Percentiles rank a stretch among this genome's conserved stretches.
These are phyloP conservation scores for Lasioglossum pauxillum DNA, from an alignment of 2,888 invertebrate species.

Conservation along the genomic window DNA sequence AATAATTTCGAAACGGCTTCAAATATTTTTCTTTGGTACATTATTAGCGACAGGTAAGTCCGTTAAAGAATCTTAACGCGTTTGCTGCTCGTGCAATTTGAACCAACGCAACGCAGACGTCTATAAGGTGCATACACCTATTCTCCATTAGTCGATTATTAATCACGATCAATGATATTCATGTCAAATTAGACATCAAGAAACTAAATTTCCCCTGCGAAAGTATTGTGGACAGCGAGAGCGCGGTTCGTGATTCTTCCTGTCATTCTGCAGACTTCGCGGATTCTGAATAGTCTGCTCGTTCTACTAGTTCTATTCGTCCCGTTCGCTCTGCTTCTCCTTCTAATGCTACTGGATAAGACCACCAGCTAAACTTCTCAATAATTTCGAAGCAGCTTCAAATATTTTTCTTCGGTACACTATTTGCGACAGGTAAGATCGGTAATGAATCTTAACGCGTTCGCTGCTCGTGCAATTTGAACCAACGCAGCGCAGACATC, in stretches of 20 bases:
- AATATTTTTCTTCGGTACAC: not conserved
- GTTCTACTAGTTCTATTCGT: not conserved
- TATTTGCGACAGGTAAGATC: slow-evolving; percentile 16
- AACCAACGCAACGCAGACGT: not conserved
- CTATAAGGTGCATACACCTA: no score
- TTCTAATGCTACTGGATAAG: not conserved
- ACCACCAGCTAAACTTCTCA: slow-evolving; percentile 12
- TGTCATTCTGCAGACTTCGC: slow-evolving; percentile 9
- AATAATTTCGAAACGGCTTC: not conserved
- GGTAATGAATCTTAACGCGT: not conserved
- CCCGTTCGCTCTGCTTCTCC: not conserved
- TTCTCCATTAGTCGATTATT: not conserved
- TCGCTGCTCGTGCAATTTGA: not conserved
- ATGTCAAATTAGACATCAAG: no score
- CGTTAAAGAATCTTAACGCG: not conserved
- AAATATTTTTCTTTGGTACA: not conserved
- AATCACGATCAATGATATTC: not conserved
- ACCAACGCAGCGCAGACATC: not conserved
- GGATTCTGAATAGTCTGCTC: not conserved
- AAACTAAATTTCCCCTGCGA: no score
- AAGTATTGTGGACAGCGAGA: slow-evolving; percentile 32
- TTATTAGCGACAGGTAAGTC: slow-evolving; percentile 16
- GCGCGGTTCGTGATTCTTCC: slow-evolving; percentile 66
- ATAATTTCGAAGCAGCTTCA: not conserved
- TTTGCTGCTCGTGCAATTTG: not conserved